Evolutionary conservation across 1,140 invertebrate genomes (phyloP).

Genomic region (Zaprionus nigranus): DNA sequence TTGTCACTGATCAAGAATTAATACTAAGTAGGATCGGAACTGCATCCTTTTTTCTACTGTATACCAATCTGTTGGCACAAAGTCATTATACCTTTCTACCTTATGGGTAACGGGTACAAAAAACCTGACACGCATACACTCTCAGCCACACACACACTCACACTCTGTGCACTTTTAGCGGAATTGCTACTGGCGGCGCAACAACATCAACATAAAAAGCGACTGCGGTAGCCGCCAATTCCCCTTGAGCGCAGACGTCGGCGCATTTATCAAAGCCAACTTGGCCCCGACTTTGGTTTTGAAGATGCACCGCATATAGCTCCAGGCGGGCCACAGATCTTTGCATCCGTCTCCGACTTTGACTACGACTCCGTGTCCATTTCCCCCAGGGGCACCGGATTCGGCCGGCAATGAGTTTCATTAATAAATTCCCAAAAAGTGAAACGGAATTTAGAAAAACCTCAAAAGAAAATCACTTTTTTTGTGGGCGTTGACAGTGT

Average conservation of each 20-base stretch:
- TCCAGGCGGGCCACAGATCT: constrained; percentile 34
- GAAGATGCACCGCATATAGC: constrained; percentile 53
- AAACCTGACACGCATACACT: not conserved
- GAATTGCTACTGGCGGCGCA: constrained; percentile 71
- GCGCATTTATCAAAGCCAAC: constrained; percentile 75
- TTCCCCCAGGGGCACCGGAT: not conserved
- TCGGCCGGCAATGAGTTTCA: constrained; percentile 44
- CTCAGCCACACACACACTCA: not conserved
- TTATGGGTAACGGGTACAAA: not conserved
- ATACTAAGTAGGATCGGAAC: too few species aligned
- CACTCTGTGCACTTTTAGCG: constrained; percentile 65
- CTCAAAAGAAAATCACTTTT: constrained; percentile 7
- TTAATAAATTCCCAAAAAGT: constrained; percentile 52
- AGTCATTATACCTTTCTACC: too few species aligned
- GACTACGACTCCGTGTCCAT: not conserved
- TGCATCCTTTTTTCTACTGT: too few species aligned
- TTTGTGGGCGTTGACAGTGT: constrained; percentile 54
- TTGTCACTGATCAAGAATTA: too few species aligned
- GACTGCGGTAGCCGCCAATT: constrained; percentile 63
- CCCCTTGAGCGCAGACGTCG: constrained; percentile 34
- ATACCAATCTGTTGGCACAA: too few species aligned
- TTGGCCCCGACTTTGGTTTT: constrained; percentile 41
- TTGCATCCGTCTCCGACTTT: constrained; percentile 19
- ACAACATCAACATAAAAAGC: constrained; percentile 24
- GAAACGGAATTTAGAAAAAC: not conserved